These are phyloP conservation scores for Sarcoramphus papa DNA, from an alignment of 2,797 vertebrate species.

Conservation along the genomic window DNA sequence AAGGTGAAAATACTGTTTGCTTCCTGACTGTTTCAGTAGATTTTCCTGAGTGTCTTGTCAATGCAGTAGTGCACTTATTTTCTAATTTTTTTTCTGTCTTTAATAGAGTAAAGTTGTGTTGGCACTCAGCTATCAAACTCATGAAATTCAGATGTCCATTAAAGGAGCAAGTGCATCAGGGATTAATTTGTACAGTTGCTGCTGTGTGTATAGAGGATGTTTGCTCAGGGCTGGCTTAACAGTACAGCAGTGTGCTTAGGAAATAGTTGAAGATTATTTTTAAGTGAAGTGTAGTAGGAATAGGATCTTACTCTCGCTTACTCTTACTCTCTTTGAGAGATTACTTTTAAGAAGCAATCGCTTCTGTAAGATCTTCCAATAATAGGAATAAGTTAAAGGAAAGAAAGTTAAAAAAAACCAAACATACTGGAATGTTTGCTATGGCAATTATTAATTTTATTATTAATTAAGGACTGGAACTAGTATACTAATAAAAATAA, in stretches of 20 bases:
- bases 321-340: background rate
- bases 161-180: background rate
- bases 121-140: background rate
- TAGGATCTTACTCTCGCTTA: background rate
- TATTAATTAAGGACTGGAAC: background rate
- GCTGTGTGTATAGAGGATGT: background rate
- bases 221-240: background rate
- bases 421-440: background rate
- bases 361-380: background rate
- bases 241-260: background rate
- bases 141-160: background rate
- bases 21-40: background rate
- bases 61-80: background rate
- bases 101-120: background rate
- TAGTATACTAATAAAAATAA: background rate
- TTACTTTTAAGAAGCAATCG: background rate
- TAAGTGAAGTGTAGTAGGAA: background rate
- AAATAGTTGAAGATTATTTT: background rate
- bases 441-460: background rate
- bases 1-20: background rate
- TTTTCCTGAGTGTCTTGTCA: background rate
- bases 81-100: background rate
- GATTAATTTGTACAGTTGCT: background rate
- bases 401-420: background rate
- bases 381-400: background rate